These are phyloP conservation scores for Nebria brevicollis DNA, from an alignment of 2,888 invertebrate genomes.

Conservation along the genomic window DNA sequence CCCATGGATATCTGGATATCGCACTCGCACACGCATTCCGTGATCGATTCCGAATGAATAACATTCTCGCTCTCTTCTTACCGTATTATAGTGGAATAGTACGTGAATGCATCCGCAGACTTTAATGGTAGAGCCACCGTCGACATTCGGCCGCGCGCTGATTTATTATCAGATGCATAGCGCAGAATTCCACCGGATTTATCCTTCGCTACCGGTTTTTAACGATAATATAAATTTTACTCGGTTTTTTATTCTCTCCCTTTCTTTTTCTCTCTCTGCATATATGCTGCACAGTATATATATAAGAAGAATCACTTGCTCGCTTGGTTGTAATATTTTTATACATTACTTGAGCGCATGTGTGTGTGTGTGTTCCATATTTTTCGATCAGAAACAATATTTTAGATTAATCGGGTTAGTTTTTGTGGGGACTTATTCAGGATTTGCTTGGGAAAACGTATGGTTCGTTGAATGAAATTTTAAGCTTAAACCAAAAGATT, in stretches of 20 bases:
- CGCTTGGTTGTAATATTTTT: not conserved
- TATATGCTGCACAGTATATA: not conserved
- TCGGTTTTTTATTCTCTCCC: not conserved
- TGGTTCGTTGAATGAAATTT: not conserved
- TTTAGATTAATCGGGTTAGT: not conserved
- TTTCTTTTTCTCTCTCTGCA: not conserved
- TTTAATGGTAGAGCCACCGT: not conserved
- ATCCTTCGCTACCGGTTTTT: conserved; percentile 18
- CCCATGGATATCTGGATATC: not conserved
- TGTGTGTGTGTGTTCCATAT: not conserved
- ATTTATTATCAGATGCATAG: conserved; percentile 27
- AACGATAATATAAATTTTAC: conserved; percentile 20
- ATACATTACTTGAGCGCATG: not conserved
- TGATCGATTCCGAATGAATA: conserved; percentile 1
- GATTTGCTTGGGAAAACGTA: not conserved
- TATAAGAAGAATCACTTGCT: not conserved
- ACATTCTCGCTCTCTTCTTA: not conserved
- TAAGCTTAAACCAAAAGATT: not conserved
- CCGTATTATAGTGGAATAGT: not conserved
- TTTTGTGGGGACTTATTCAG: not conserved
- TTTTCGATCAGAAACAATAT: not conserved
- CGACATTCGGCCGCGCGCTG: conserved; percentile 16
- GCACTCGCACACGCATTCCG: not conserved
- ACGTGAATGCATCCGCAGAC: not conserved
- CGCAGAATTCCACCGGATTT: conserved; percentile 12